Conservation (phyloP, 2,888 invertebrate genomes). For the Desoria tigrina region DNA sequence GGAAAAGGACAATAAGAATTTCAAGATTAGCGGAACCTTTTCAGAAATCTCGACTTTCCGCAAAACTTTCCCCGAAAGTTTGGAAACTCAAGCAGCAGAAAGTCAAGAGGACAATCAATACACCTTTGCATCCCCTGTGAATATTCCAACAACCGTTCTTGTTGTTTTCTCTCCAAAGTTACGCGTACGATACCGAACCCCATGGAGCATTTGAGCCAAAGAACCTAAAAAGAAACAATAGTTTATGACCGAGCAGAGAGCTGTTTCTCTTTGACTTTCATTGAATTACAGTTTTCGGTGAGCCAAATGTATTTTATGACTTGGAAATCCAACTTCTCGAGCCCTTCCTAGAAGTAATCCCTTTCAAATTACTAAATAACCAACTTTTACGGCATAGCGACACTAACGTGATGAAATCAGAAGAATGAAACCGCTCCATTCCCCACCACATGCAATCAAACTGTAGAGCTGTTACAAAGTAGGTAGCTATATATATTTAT, state of each 20-base stretch:
- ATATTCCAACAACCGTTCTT: background rate
- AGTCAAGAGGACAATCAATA: slow-evolving; percentile 7
- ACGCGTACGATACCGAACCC: background rate
- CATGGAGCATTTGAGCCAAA: slow-evolving; percentile 3
- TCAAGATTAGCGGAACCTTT: too few species aligned
- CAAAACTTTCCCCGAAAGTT: too few species aligned
- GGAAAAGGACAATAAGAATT: too few species aligned
- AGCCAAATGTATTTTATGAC: slow-evolving; percentile 39
- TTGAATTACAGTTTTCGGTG: slow-evolving; percentile 8
- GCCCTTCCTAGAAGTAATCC: too few species aligned
- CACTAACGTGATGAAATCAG: slow-evolving; percentile 44
- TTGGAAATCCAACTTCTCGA: slow-evolving; percentile 39
- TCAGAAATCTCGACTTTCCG: too few species aligned
- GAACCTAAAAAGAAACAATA: slow-evolving; percentile 17
- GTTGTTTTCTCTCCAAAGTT: too few species aligned
- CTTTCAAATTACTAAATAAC: slow-evolving; percentile 37
- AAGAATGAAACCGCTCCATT: slow-evolving; percentile 30
- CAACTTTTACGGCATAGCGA: slow-evolving; percentile 34
- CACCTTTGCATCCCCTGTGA: background rate
- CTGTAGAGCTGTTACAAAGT: background rate
- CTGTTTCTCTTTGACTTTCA: slow-evolving; percentile 18
- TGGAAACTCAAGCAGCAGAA: background rate
- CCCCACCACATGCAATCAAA: slow-evolving; percentile 1
- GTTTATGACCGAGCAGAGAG: slow-evolving; percentile 28
- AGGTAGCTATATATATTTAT: slow-evolving; percentile 15